Percentiles rank a stretch among this genome's conserved stretches.
phyloP scores from a whole-genome alignment of 2,888 invertebrate species.

The Steinernema scapterisci region DNA sequence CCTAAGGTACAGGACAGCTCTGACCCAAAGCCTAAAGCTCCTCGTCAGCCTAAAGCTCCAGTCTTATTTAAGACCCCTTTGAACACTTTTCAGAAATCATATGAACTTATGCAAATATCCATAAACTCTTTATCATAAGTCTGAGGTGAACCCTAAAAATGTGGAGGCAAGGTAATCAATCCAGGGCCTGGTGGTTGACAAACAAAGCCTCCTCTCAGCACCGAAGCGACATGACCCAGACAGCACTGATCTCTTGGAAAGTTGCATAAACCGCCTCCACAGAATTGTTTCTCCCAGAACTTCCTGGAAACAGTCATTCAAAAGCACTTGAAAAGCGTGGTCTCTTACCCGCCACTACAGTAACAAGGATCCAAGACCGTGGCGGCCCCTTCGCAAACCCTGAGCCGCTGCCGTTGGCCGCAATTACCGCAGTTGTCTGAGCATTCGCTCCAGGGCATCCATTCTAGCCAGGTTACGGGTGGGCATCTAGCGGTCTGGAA shows the following conservation, averaged over 20 bases:
- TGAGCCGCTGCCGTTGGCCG: not conserved
- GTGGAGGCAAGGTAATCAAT: not conserved
- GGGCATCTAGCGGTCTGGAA: not conserved
- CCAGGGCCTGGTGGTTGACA: not conserved
- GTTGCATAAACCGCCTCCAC: not conserved
- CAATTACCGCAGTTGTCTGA: not conserved
- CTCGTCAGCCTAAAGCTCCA: too few species aligned
- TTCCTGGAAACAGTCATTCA: not conserved
- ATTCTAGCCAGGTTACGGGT: not conserved
- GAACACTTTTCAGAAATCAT: too few species aligned
- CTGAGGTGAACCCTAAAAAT: too few species aligned
- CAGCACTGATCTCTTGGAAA: conserved; percentile 4
- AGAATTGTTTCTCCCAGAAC: not conserved
- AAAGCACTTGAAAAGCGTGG: not conserved
- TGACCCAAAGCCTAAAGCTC: too few species aligned
- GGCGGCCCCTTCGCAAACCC: not conserved
- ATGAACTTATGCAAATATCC: too few species aligned
- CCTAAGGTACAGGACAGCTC: too few species aligned
- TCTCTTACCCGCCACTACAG: too few species aligned
- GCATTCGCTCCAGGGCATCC: conserved; percentile 4
- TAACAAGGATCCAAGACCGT: not conserved
- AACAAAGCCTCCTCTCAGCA: not conserved
- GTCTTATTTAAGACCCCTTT: too few species aligned
- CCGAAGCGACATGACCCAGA: not conserved
- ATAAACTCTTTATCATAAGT: too few species aligned